Base-by-base conservation (phyloP, 2,888 invertebrate genomes). In the Paralinhomoeus sp. region DNA sequence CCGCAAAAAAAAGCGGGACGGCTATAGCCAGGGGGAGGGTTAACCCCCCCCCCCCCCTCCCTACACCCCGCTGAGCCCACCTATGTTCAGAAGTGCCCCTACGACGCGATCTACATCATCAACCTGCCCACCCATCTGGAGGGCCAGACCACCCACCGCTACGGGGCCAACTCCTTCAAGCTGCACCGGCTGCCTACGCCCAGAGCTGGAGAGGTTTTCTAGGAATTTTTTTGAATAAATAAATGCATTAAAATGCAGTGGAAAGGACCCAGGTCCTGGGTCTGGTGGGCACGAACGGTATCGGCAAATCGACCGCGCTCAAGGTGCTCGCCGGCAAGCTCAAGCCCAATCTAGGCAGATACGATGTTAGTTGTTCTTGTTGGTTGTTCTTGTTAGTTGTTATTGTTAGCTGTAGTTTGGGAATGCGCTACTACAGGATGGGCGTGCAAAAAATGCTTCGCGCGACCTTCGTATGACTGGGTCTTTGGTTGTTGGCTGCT, bases 281-380 rank as follows among this genome's bases (percentile, higher is more conserved):
- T 40, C 71, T 97, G 40, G 97, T 99, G 2, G 97, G 97, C 1
- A 97, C 93, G 50, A 97, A 97, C 60, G 97, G 97, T 72, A 97
- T 97, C 62, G 97, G 97, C 45, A 97, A 99, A 68, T 93, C 93
- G 2, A 97, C 97, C 41, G 97, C 97, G 2, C 68, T 97, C 50
- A 97, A 97, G 70, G 91, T 99, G 61, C 73, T 97, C 46, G 89
- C 93, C 45, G 93, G 93, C 42, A 97, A 97, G 68, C 80, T 85
- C 61, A 97, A 97, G 63, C 93, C 97, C 18, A 97, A 97, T 66
- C 72, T 97, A 53, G 97, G 97, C 12, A 74, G 80, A 60, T 97
- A 74, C 64, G 67, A 74, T 60, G 82, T 82, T 71, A 72, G 76
- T 37, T 43, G 15, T n/a, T n/a, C n/a, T n/a, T n/a, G n/a, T n/a